Percentiles rank a stretch among this genome's conserved stretches.
Conservation (phyloP, 2,113 vertebrate genomes). For the Lucifuga dentata region DNA sequence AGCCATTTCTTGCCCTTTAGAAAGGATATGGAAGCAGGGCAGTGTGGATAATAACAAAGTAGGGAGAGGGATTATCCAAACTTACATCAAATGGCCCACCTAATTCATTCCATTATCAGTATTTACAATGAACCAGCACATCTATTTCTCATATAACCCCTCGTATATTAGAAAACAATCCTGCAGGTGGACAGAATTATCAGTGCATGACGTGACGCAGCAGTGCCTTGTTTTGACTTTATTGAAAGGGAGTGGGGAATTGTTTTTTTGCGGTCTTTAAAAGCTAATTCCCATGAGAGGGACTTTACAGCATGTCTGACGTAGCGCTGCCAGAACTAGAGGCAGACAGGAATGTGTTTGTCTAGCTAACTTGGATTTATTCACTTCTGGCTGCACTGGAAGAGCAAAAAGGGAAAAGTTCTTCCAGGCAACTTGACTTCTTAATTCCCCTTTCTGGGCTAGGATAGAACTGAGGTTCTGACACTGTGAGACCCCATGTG, state of each 20-base stretch:
- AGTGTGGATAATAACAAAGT: constrained; percentile 43
- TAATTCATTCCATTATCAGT: constrained; percentile 40
- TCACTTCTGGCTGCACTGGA: constrained; percentile 35
- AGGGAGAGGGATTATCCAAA: constrained; percentile 41
- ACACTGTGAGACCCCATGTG: constrained; percentile 3
- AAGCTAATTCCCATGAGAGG: constrained; percentile 77
- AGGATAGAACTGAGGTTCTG: constrained; percentile 17
- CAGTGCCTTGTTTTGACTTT: constrained; percentile 67
- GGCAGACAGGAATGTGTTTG: constrained; percentile 76
- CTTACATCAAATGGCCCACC: constrained; percentile 52
- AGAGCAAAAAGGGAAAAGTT: constrained; percentile 50
- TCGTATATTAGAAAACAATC: constrained; percentile 33
- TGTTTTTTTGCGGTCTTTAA: constrained; percentile 71
- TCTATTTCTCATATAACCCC: constrained; percentile 31
- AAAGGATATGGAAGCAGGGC: constrained; percentile 60
- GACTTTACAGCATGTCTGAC: constrained; percentile 62
- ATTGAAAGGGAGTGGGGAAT: constrained; percentile 62
- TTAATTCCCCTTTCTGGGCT: constrained; percentile 53
- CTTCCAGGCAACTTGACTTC: constrained; percentile 52
- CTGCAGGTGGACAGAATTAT: constrained; percentile 58
- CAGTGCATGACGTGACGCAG: constrained; percentile 32
- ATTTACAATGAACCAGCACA: constrained; percentile 33
- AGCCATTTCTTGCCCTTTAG: constrained; percentile 66
- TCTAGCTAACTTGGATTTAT: constrained; percentile 65
- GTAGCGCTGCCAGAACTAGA: constrained; percentile 59